Percentiles rank a stretch among this genome's conserved stretches.
These are phyloP conservation scores for Metacarcinus magister DNA, from an alignment of 2,888 invertebrate genomes.

Conservation along the genomic window DNA sequence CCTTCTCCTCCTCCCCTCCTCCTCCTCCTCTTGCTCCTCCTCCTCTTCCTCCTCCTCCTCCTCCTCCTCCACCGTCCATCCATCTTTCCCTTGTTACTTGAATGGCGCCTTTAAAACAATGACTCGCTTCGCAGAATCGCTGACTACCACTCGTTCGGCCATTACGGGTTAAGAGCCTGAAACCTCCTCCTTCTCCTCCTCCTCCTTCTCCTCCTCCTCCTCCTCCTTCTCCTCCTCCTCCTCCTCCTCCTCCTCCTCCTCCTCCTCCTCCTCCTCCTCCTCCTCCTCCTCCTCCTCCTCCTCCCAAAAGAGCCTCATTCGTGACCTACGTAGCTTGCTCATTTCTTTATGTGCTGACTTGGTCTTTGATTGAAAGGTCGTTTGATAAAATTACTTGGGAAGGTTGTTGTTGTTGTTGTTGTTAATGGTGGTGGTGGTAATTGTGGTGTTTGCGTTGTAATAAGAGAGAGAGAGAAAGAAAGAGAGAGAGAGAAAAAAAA, in stretches of 20 bases:
- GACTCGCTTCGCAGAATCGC: constrained; percentile 21
- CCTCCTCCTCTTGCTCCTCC: neutral
- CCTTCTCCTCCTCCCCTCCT: neutral
- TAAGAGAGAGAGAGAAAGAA: neutral
- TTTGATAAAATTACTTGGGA: neutral
- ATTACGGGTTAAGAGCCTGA: neutral
- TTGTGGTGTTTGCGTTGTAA: neutral
- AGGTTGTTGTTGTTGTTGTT: neutral
- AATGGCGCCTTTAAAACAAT: constrained; percentile 35
- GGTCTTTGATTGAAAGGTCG: neutral
- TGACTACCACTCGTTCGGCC: constrained; percentile 13
- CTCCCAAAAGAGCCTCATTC: neutral
- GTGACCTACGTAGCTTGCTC: neutral
- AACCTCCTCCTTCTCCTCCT: neutral
- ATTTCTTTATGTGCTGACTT: neutral
- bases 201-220: neutral
- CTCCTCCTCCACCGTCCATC: neutral
- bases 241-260: neutral
- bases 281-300: neutral
- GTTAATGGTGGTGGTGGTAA: neutral
- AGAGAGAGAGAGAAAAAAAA: neutral
- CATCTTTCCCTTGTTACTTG: constrained; percentile 19
- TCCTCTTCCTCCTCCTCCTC: neutral
- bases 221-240: neutral
- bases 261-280: neutral